Base-by-base conservation (phyloP, 2,113 vertebrate genomes). In the Leptobrachium ailaonicum region DNA sequence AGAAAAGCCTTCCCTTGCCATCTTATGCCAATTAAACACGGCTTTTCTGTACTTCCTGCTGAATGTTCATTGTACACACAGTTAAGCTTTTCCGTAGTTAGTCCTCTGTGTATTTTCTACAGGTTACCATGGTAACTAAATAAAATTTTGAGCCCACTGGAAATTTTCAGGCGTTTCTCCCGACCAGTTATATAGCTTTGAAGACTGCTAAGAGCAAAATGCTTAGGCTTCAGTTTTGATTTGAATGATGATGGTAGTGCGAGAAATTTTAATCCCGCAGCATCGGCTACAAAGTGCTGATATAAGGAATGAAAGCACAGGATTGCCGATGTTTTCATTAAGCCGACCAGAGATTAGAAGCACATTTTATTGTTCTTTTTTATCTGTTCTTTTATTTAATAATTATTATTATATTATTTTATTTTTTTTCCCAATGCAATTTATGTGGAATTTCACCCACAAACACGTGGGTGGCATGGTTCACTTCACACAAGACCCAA, bases 51-150 rank as follows among this genome's bases (percentile, higher is more conserved):
- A 60, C 6, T 2, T 82, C 40, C 77, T 73, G 77, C 68, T 83
- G 79, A 73, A 70, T 80, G 6, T 82, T 79, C 20, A 60, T 82
- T 85, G 20, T 84, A 20, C 58, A 67, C 71, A 82, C 58, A 81
- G 11, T 73, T 80, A 87, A 87, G 40, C 50, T 40, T 32, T 79
- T 45, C 66, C 78, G 43, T 76, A 87, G 83, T 56, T 88, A 85
- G 79, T 87, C 78, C 81, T 83, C 70, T 67, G 45, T 83, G 76
- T 85, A 75, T 86, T 86, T 84, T 72, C 32, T n/a, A 84, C 80
- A 11, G 2, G 85, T 89, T 90, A 78, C 85, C 73, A 82, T 87
- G 82, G 82, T 73, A 90, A 88, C 83, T 56, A 85, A 74, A 63
- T 83, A 88, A 82, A 81, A 41, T 60, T 75, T 83, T 43, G 20